Base-by-base conservation (phyloP, 2,888 invertebrate species). In the Priocnemis perturbator region DNA sequence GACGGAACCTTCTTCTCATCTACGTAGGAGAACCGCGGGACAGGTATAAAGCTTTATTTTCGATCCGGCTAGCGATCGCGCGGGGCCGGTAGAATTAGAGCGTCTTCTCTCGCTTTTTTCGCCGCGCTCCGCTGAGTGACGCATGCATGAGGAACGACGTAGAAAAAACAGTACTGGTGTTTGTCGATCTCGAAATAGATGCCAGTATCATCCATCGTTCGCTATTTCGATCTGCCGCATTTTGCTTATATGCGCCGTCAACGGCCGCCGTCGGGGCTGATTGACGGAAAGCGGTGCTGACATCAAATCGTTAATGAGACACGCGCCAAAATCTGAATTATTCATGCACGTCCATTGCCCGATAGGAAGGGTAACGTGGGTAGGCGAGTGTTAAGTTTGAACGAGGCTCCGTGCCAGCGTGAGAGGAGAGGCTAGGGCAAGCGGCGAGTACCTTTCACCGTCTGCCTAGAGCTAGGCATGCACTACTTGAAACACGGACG, bases 381-480 rank as follows among this genome's bases (percentile, higher is more conserved):
- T 58, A 26, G 20, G 58, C 58, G 37, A 37, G 37, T 11, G 37
- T 11, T 3, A 37, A 37, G 4, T 37, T 37, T 37, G 37, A 37
- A 37, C 11, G 37, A 9, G 11, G 14, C 37, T 37, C 14, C 37
- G 11, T 7, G 11, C 37, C 37, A 11, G 37, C 37, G 37, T 37
- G 37, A 37, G 37, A 37, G 7, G 37, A 11, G 37, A 1, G 7
- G 37, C 7, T 37, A 37, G 37, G 37, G 37, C 37, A 7, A 11
- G 7, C 37, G 37, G 1, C 11, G 30, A 20, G 65, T 56, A 55
- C 60, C 55, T 77, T 70, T 66, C 48, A 65, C 70, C 67, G 86
- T 78, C 87, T 80, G 86, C 81, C 86, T 83, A 85, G 81, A 73
- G 82, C 79, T 81, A 78, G 83, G 69, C 70, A 67, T 75, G 67